A percentile compares a stretch with the other conserved stretches of the same genome.
These are phyloP conservation scores for Phoenicopterus ruber DNA, from an alignment of 2,113 vertebrate species.

Conservation along the genomic window DNA sequence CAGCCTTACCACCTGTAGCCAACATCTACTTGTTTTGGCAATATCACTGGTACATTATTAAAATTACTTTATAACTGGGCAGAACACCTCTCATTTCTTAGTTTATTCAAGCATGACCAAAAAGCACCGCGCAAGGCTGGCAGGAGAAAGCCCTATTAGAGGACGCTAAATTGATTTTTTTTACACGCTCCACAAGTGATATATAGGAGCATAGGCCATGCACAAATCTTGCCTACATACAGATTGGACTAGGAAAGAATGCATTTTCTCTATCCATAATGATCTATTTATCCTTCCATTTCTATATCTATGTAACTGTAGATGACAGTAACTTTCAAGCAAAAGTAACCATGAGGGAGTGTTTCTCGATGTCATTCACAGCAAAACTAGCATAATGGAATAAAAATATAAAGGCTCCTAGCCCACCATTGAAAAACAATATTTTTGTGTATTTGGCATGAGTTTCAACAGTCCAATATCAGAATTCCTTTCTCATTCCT, in stretches of 20 bases:
- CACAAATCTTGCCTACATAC: neutral
- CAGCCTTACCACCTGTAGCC: neutral
- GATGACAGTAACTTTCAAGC: neutral
- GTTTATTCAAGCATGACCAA: neutral
- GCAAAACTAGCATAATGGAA: neutral
- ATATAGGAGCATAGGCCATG: neutral
- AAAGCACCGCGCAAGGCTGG: neutral
- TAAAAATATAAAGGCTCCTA: neutral
- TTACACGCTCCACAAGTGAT: neutral
- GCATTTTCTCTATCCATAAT: neutral
- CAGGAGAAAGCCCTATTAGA: neutral
- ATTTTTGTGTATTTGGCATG: neutral
- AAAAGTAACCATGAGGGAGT: neutral
- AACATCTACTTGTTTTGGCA: slow-evolving; percentile 1
- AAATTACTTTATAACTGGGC: slow-evolving; percentile 2
- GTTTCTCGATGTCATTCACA: neutral
- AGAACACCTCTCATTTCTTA: neutral
- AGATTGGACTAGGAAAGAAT: neutral
- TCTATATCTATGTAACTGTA: neutral
- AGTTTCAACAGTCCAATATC: neutral
- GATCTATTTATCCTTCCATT: neutral
- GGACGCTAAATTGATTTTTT: neutral
- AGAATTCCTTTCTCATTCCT: neutral
- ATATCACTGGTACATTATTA: neutral
- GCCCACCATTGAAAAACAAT: neutral